Evolutionary conservation across 2,113 vertebrate species (phyloP).

Genomic region (Xiphophorus hellerii): DNA sequence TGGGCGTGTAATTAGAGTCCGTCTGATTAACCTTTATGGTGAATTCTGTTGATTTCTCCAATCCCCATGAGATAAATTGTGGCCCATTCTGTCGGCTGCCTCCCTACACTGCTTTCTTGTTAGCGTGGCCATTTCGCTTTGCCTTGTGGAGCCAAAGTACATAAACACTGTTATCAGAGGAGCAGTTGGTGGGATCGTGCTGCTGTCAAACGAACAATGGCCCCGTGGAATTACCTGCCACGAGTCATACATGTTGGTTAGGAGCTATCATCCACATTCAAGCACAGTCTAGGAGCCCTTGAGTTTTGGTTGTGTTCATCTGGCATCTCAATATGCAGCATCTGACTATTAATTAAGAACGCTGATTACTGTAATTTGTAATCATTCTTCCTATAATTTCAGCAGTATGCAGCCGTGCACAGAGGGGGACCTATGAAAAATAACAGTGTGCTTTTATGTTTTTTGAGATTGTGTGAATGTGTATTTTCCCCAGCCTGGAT

Average conservation of each 20-base stretch:
- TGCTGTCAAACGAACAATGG: slow-evolving; percentile 67
- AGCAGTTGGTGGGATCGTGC: slow-evolving; percentile 33
- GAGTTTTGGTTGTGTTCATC: slow-evolving; percentile 37
- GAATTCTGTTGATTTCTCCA: not conserved
- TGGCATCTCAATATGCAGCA: slow-evolving; percentile 32
- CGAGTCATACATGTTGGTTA: slow-evolving; percentile 46
- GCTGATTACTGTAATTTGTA: slow-evolving; percentile 58
- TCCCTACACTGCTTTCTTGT: slow-evolving; percentile 33
- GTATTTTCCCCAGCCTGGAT: slow-evolving; percentile 4
- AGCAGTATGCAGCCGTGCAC: slow-evolving; percentile 26
- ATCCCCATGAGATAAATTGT: slow-evolving; percentile 3
- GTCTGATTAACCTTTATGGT: slow-evolving; percentile 3
- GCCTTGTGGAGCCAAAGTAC: slow-evolving; percentile 47
- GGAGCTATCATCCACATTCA: slow-evolving; percentile 17
- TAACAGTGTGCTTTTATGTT: slow-evolving; percentile 8
- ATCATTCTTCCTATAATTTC: slow-evolving; percentile 51
- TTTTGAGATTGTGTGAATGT: not conserved
- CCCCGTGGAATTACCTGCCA: slow-evolving; percentile 62
- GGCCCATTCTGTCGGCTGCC: slow-evolving; percentile 22
- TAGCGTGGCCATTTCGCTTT: slow-evolving; percentile 44
- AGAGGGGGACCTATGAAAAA: slow-evolving; percentile 19
- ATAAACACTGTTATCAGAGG: slow-evolving; percentile 64
- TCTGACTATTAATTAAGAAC: slow-evolving; percentile 42
- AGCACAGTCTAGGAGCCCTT: slow-evolving; percentile 9
- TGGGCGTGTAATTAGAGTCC: not conserved